Evolutionary conservation across 64 coral and sea anemone species (phyloP), one percentile per base, ranked within the genome.

Genomic region (Actinia tenebrosa): DNA sequence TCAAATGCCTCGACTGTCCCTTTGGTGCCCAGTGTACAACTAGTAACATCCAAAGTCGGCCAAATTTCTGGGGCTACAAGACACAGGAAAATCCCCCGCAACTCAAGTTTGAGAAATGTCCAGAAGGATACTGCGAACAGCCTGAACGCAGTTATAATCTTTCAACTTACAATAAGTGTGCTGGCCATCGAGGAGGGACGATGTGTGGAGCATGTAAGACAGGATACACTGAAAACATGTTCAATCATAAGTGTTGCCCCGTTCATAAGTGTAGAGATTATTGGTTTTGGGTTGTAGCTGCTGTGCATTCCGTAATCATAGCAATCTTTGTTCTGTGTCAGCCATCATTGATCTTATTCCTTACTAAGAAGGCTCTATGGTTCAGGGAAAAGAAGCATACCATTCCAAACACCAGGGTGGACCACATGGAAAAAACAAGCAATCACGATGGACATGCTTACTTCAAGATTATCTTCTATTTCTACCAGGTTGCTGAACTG

Each of bases 1-100:
- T 84, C 9, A 20, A 42, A 1, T 94, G 93, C 54, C 64, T 88
- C 16, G 66, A 80, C 0, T 94, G 93, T 88, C 93, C 93, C 1
- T 94, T 91, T 59, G 93, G 93, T 53, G 93, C 93, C 16, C 83
- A 22, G 3, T 94, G 93, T 78, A 45, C 3, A 8, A 50, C 77
- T 17, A 15, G 14, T 16, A 86, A 69, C 82, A 91, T 91, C 27
- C 60, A 84, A 58, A 87, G 84, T 26, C 63, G 47, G 79, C 47
- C 64, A 53, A 84, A 94, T 58, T 94, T 94, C 23, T 94, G 92
- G 92, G 92, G 92, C 3, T 94, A 87, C 79, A 45, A 68, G 20
- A 77, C 82, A 18, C 46, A 53, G 5, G 16, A 60, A 7, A 50
- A 27, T 16, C 53, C 77, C 14, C 43, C 44, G 71, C 17, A 22